These are phyloP conservation scores for Scaptomyza polygonia DNA, from an alignment of 2,888 invertebrate genomes.

Conservation along the genomic window DNA sequence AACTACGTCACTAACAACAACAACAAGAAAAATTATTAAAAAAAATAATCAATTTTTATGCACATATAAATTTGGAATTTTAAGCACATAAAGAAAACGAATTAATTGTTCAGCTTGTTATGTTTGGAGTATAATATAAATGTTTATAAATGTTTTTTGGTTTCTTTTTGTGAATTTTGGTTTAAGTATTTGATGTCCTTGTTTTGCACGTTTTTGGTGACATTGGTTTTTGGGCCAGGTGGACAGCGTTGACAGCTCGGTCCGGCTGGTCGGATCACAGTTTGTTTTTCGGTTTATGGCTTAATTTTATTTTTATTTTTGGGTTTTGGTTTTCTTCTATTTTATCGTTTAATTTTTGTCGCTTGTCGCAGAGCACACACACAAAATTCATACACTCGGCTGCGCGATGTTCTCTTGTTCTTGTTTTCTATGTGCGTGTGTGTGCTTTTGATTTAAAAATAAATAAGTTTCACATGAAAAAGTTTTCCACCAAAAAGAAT, in stretches of 20 bases:
- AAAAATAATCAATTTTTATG: no score
- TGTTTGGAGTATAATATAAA: background rate
- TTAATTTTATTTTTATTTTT: slow-evolving; percentile 35
- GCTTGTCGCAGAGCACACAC: slow-evolving; percentile 44
- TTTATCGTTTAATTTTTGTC: slow-evolving; percentile 42
- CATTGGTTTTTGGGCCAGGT: slow-evolving; percentile 18
- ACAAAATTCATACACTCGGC: slow-evolving; percentile 69
- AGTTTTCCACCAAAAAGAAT: slow-evolving; percentile 62
- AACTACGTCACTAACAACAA: no score
- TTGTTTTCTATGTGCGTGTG: background rate
- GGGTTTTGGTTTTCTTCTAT: no score
- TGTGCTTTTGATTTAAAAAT: slow-evolving; percentile 61
- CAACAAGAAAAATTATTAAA: no score
- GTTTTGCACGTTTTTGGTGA: slow-evolving; percentile 53
- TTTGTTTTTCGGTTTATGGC: slow-evolving; percentile 26
- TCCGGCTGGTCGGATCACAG: background rate
- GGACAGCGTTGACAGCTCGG: slow-evolving; percentile 10
- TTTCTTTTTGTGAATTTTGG: background rate
- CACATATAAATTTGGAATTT: background rate
- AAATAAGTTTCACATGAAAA: slow-evolving; percentile 60
- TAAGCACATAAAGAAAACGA: no score
- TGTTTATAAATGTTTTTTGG: slow-evolving; percentile 11
- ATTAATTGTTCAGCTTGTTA: slow-evolving; percentile 1
- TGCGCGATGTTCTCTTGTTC: slow-evolving; percentile 44
- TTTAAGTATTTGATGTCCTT: slow-evolving; percentile 51